Evolutionary conservation across 2,113 vertebrate species (phyloP).

Genomic region (Poeciliopsis prolifica): DNA sequence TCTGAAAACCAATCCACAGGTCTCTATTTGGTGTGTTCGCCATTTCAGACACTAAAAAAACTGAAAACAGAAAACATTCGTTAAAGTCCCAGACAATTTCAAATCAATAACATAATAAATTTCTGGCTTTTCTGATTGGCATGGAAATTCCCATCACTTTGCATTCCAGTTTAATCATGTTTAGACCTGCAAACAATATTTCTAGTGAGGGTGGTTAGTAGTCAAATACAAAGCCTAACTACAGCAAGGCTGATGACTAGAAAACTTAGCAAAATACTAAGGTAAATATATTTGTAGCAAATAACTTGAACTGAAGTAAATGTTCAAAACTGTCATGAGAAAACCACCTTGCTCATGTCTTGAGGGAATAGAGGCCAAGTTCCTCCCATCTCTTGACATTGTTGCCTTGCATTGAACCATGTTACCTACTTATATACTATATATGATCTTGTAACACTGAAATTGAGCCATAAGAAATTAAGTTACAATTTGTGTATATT

Average conservation of each 20-base stretch:
- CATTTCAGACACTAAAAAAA: constrained; percentile 81
- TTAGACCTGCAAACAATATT: too few relatives aligned
- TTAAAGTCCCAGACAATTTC: not conserved
- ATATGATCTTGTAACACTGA: constrained; percentile 87
- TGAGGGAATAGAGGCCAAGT: constrained; percentile 81
- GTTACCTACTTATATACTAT: constrained; percentile 61
- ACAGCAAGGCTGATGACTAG: not conserved
- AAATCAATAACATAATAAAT: not conserved
- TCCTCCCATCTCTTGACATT: constrained; percentile 79
- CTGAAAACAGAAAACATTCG: constrained; percentile 24
- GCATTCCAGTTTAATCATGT: too few relatives aligned
- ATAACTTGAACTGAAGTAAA: not conserved
- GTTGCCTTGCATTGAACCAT: constrained; percentile 82
- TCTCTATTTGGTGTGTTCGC: constrained; percentile 60
- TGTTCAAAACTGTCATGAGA: not conserved
- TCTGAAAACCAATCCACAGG: constrained; percentile 87
- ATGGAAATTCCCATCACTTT: too few relatives aligned
- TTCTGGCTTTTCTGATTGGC: not conserved
- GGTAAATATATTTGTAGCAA: not conserved
- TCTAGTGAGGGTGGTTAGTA: too few relatives aligned
- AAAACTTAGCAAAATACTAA: too few relatives aligned
- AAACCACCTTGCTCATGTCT: constrained; percentile 83
- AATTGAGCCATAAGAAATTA: not conserved
- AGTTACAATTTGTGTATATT: not conserved
- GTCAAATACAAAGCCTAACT: not conserved